Evolutionary conservation across 2,888 invertebrate species (phyloP).

Genomic region (Cerceris ruficornis): DNA sequence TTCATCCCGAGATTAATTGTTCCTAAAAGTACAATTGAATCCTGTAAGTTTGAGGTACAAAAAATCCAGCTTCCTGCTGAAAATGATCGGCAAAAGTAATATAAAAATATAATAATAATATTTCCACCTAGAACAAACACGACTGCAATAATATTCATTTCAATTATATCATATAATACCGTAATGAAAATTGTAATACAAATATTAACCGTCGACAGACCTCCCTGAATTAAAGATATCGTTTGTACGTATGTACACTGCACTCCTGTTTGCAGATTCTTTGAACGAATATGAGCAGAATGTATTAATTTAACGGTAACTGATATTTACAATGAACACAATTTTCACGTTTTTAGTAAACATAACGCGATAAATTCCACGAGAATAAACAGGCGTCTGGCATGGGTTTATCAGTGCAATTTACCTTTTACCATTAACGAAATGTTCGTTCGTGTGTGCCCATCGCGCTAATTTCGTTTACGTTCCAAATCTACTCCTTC

Average conservation of each 20-base stretch:
- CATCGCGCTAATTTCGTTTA: constrained; percentile 17
- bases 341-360: neutral
- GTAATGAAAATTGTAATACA: no score
- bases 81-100: no score
- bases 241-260: neutral
- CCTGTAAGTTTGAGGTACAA: no score
- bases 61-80: no score
- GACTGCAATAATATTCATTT: no score
- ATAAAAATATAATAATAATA: no score
- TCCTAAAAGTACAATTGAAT: no score
- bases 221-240: no score
- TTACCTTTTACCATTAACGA: constrained; percentile 13
- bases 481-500: neutral
- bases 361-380: neutral
- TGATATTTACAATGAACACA: neutral
- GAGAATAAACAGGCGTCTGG: constrained; percentile 8
- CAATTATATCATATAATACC: no score
- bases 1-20: no score
- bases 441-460: constrained; percentile 16
- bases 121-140: no score
- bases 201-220: no score
- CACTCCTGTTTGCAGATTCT: neutral
- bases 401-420: constrained; percentile 23
- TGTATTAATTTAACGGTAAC: neutral
- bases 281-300: neutral